Evolutionary conservation across 2,113 vertebrate genomes (phyloP).

Genomic region (Dicrurus megarhynchus): DNA sequence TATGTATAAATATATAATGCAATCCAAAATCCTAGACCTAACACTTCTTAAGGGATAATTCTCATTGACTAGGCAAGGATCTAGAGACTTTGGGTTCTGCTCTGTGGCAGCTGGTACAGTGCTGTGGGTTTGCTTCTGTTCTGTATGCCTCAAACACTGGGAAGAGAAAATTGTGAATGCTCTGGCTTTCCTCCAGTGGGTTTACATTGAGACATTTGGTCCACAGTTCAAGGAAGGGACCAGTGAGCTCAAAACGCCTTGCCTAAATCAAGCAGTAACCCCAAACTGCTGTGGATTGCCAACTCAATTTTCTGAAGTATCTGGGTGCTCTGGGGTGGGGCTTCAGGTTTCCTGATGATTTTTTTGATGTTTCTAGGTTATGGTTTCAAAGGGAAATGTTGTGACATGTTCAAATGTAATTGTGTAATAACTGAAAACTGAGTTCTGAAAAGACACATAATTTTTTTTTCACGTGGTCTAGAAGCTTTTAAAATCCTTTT

Average conservation of each 20-base stretch:
- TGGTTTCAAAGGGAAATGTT: conserved; percentile 39
- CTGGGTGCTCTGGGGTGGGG: background rate
- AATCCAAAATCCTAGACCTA: conserved; percentile 87
- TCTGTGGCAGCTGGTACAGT: conserved; percentile 46
- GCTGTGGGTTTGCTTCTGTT: conserved; percentile 67
- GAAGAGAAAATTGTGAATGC: conserved; percentile 62
- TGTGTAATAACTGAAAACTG: background rate
- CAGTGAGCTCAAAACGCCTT: background rate
- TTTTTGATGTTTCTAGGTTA: background rate
- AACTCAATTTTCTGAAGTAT: conserved; percentile 44
- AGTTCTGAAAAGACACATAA: background rate
- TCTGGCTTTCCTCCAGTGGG: conserved; percentile 35
- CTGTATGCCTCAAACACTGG: conserved; percentile 50
- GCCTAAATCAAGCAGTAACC: background rate
- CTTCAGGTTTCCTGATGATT: conserved; percentile 1
- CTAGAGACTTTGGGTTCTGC: conserved; percentile 57
- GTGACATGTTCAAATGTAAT: background rate
- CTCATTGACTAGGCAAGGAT: conserved; percentile 34
- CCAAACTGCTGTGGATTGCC: background rate
- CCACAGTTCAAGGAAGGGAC: background rate
- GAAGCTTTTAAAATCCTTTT: background rate
- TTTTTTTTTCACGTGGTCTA: background rate
- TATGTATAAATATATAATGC: conserved; percentile 57
- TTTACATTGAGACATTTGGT: background rate
- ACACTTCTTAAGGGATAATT: conserved; percentile 73